These are phyloP conservation scores for Ovis canadensis DNA, from an alignment of 2,113 vertebrate genomes.

Conservation along the genomic window DNA sequence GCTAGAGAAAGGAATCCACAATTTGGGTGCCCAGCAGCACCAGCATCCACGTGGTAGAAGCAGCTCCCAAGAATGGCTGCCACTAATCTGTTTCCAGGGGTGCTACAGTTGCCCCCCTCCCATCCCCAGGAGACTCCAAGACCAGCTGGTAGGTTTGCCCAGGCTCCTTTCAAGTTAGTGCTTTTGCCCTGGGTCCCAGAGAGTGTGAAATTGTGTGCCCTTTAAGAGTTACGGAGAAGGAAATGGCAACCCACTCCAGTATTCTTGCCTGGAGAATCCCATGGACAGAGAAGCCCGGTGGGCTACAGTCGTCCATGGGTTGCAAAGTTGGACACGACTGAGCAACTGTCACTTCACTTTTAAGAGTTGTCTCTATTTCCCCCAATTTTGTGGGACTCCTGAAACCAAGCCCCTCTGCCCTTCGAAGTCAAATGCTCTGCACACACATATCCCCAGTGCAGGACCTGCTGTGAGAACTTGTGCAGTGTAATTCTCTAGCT, in stretches of 20 bases:
- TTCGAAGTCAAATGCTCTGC: background rate
- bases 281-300: background rate
- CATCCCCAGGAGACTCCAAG: background rate
- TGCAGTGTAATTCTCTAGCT: background rate
- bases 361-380: background rate
- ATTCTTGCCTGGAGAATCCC: background rate
- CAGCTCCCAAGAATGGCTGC: background rate
- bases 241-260: background rate
- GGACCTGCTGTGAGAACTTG: background rate
- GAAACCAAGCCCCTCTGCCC: background rate
- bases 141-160: background rate
- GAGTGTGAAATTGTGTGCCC: background rate
- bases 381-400: background rate
- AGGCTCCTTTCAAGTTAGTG: background rate
- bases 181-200: background rate
- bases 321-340: fast-evolving
- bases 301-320: background rate
- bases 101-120: background rate
- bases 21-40: background rate
- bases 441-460: background rate
- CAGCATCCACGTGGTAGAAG: background rate
- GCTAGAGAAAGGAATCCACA: background rate
- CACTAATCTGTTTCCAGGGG: background rate
- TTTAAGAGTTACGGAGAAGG: background rate
- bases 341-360: background rate